phyloP scores from a whole-genome alignment of 2,113 vertebrate species.

The Eptesicus fuscus region DNA sequence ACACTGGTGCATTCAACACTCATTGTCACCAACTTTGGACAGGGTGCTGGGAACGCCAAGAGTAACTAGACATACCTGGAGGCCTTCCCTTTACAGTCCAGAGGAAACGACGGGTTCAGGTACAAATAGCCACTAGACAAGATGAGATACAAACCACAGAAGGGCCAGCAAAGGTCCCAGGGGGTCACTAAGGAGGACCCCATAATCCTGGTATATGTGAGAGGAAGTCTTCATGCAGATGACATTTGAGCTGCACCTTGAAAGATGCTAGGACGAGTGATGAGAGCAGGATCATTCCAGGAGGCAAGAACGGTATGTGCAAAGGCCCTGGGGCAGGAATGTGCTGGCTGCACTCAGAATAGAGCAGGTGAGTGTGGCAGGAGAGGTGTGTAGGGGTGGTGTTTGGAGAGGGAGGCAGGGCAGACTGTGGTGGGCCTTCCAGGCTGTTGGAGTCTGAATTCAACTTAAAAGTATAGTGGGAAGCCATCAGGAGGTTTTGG shows the following conservation, averaged over 20 bases:
- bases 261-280: background rate
- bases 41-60: background rate
- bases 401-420: background rate
- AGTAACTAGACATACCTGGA: background rate
- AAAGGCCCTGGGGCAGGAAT: conserved; percentile 44
- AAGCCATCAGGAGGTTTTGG: conserved; percentile 24
- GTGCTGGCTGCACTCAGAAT: background rate
- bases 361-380: background rate
- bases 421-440: background rate
- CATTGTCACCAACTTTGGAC: background rate
- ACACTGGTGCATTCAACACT: background rate
- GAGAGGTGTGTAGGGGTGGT: background rate
- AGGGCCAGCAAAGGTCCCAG: background rate
- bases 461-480: background rate
- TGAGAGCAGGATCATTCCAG: background rate
- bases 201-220: background rate
- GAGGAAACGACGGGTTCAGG: background rate
- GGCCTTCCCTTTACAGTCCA: background rate
- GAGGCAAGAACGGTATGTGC: background rate
- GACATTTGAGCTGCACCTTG: background rate
- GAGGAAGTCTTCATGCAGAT: background rate
- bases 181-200: background rate
- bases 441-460: conserved; percentile 36
- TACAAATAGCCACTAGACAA: background rate
- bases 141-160: background rate